Conservation (phyloP, 1,140 invertebrate species). For the Orchestia grillus region DNA sequence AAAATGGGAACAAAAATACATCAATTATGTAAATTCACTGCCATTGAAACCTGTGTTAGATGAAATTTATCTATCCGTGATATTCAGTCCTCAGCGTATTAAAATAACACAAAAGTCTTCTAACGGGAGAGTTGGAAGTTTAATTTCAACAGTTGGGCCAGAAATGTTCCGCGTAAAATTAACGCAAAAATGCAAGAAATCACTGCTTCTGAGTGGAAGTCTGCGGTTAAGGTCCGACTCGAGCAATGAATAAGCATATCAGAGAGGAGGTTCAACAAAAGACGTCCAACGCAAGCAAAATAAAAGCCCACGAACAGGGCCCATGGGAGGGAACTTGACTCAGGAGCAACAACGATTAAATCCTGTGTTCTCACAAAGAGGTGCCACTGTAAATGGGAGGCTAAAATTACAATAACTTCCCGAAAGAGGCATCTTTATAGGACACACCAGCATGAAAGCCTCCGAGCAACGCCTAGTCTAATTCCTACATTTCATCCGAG, state of each 20-base stretch:
- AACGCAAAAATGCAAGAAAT: neutral
- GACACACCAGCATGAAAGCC: constrained; percentile 50
- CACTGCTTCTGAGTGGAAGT: neutral
- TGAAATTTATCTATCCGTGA: no score
- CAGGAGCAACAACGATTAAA: constrained; percentile 62
- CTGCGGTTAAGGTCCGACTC: neutral
- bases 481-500: constrained; percentile 55
- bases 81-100: no score
- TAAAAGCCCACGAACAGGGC: neutral
- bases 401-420: constrained; percentile 70
- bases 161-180: neutral
- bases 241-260: constrained; percentile 12
- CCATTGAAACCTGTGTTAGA: no score
- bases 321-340: constrained; percentile 42
- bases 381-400: constrained; percentile 66
- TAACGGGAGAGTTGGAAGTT: neutral
- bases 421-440: constrained; percentile 57
- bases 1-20: neutral
- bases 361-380: constrained; percentile 67
- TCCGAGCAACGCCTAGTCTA: constrained; percentile 52
- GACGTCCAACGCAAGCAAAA: neutral
- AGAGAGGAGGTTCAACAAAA: constrained; percentile 1
- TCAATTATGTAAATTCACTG: neutral
- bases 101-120: neutral
- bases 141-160: neutral